Conservation (phyloP, 2,888 invertebrate species). For the Drosophila stalkeri region DNA sequence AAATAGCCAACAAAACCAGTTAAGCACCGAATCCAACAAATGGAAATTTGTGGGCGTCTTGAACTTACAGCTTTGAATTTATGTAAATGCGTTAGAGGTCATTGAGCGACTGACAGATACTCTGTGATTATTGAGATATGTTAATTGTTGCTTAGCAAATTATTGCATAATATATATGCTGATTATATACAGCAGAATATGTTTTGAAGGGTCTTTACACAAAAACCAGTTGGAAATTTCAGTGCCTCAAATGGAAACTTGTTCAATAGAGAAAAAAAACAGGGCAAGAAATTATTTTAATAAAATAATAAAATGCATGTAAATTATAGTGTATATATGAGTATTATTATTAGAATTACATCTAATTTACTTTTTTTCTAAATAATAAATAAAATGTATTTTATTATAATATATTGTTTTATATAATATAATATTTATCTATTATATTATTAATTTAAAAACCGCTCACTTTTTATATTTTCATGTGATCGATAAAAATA, state of each 20-base stretch:
- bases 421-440: no score
- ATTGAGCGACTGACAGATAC: conserved; percentile 15
- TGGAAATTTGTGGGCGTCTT: conserved; percentile 12
- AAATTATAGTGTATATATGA: no score
- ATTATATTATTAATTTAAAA: no score
- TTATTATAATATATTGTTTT: no score
- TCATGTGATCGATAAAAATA: no score
- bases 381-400: no score
- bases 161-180: background rate
- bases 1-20: conserved; percentile 14
- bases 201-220: background rate
- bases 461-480: no score
- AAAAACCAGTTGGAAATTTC: background rate
- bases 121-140: background rate
- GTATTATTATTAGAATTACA: no score
- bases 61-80: conserved; percentile 15
- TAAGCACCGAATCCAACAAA: background rate
- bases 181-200: background rate
- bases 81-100: background rate
- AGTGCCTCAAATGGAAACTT: background rate
- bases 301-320: no score
- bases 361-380: no score
- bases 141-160: background rate
- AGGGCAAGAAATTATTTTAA: no score
- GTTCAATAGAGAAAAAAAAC: no score